Evolutionary conservation across 2,888 invertebrate species (phyloP), one percentile per base, ranked within the genome.

Genomic region (Neoaliturus tenellus): DNA sequence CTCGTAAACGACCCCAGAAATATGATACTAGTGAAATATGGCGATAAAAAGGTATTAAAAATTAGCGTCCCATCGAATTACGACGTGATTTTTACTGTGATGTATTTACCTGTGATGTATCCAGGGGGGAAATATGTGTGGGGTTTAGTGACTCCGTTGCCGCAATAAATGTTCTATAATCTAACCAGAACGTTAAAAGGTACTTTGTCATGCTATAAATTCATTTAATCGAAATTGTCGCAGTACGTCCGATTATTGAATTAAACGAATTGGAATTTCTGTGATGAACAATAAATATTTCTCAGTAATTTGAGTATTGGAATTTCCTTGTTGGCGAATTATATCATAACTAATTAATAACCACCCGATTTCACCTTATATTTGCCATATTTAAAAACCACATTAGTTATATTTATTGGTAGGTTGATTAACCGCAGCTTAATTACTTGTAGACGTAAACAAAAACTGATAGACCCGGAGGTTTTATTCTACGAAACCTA

Each of bases 1-100:
- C 48, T 28, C 44, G 75, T 75, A 75, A 75, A 75, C 25, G 75
- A 51, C 5, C 75, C n/a, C 23, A 71, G 71, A 71, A 71, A 71
- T 71, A 71, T 39, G 71, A 69, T 31, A 12, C 39, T 25, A 3
- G 44, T 41, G 20, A 71, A 71, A 41, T 75, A 75, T 75, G 73
- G 44, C 28, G 41, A 44, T 71, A 71, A 71, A 71, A 69, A 10
- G 28, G 69, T 4, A 69, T 69, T 69, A 14, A 71, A 75, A 75
- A 75, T 75, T 75, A 75, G 73, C 20, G 25, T 8, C 33, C n/a
- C 31, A 10, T 31, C 33, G 25, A 23, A 28, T 58, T 8, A 8
- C 28, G 20, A 23, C 23, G 25, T 20, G 58, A 58, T 28, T 6
- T 28, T 58, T 58, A 14, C 6, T 51, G 51, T 35, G 44, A 44